phyloP scores from a whole-genome alignment of 2,113 vertebrate genomes.

The Tursiops truncatus region DNA sequence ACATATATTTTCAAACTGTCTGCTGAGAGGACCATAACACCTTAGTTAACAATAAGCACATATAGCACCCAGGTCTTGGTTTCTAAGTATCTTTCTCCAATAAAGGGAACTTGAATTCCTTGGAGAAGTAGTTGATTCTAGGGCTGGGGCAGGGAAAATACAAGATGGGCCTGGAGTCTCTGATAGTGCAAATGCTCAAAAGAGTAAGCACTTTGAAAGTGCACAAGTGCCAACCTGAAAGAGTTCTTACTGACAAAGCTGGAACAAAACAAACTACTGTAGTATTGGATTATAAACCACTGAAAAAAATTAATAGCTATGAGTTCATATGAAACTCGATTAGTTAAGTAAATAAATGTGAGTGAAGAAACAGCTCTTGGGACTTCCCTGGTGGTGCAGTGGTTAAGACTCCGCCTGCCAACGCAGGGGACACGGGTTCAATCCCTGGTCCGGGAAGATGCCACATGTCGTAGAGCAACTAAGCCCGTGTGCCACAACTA shows the following conservation, averaged over 20 bases:
- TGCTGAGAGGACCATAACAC: not conserved
- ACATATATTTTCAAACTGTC: not conserved
- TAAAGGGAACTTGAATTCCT: not conserved
- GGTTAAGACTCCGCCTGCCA: too few species aligned
- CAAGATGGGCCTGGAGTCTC: not conserved
- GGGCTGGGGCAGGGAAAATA: not conserved
- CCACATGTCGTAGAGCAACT: too few species aligned
- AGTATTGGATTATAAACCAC: not conserved
- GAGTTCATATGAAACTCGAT: not conserved
- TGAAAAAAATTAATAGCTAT: not conserved
- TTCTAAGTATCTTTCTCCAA: not conserved
- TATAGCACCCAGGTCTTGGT: not conserved
- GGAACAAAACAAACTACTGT: not conserved
- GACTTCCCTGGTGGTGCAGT: too few species aligned
- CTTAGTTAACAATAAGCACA: not conserved
- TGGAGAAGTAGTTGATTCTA: not conserved
- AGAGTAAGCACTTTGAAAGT: not conserved
- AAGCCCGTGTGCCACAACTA: too few species aligned
- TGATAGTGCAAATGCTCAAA: not conserved
- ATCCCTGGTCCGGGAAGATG: too few species aligned
- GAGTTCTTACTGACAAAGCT: not conserved
- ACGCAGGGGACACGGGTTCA: too few species aligned
- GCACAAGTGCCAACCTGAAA: not conserved
- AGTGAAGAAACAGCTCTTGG: not conserved
- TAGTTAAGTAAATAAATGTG: not conserved